A percentile compares a stretch with the other conserved stretches of the same genome.
Evolutionary conservation across 2,113 vertebrate species (phyloP).

Genomic region (Delphinapterus leucas): DNA sequence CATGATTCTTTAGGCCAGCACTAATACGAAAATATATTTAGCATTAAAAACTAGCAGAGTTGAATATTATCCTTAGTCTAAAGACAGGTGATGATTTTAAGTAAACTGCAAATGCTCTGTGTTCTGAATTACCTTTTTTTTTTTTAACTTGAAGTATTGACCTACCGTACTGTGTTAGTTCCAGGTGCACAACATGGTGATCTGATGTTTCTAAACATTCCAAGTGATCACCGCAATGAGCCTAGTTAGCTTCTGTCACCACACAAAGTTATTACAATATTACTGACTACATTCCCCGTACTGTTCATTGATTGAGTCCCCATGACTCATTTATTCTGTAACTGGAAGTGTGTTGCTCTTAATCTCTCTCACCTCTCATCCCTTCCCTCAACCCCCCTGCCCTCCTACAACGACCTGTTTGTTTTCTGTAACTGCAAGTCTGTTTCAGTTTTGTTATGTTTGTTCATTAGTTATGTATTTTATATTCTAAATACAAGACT

Average conservation of each 20-base stretch:
- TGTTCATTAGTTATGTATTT: background rate
- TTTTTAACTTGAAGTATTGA: background rate
- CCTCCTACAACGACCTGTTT: background rate
- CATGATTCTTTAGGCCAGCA: background rate
- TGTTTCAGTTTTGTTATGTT: fast-evolving
- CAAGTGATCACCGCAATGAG: fast-evolving
- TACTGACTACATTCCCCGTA: background rate
- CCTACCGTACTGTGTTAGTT: background rate
- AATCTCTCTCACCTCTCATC: background rate
- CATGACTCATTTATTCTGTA: background rate
- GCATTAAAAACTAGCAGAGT: background rate
- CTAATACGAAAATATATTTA: background rate
- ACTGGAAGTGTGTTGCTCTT: background rate
- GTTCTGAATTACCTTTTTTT: background rate
- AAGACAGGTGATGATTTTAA: background rate
- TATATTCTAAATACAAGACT: background rate
- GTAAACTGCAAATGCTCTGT: background rate
- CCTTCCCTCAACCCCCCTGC: fast-evolving
- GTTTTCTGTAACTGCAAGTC: background rate
- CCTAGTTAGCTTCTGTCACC: background rate
- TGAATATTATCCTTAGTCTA: background rate
- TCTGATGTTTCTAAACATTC: background rate
- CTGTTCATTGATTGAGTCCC: background rate
- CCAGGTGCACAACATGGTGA: background rate
- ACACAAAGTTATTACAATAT: too few species aligned